Evolutionary conservation across 2,888 invertebrate species (phyloP).

Genomic region (Camponotus fellah): DNA sequence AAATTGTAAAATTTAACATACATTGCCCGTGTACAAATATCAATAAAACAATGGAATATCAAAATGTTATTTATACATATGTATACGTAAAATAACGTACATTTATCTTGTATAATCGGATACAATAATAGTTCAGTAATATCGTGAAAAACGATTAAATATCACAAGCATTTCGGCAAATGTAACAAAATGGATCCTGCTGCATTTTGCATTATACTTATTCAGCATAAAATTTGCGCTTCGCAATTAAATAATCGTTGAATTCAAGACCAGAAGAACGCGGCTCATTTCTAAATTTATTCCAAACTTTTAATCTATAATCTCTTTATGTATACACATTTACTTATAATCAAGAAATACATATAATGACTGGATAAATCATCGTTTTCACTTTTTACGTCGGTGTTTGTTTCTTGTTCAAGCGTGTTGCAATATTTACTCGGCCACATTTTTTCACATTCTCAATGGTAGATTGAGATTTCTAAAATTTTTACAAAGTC

Average conservation of each 20-base stretch:
- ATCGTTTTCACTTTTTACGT: not conserved
- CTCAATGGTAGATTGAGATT: not conserved
- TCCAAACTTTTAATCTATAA: not conserved
- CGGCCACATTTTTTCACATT: not conserved
- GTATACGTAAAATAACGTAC: not conserved
- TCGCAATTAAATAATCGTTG: conserved; percentile 14
- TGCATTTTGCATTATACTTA: conserved; percentile 8
- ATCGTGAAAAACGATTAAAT: conserved; percentile 11
- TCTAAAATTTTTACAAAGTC: too few species aligned
- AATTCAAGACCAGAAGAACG: not conserved
- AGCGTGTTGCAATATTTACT: not conserved
- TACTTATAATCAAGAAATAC: not conserved
- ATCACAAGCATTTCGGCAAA: not conserved
- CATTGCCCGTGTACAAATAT: not conserved
- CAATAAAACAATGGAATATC: conserved; percentile 21
- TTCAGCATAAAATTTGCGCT: conserved; percentile 13
- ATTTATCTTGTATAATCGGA: conserved; percentile 6
- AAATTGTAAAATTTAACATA: not conserved
- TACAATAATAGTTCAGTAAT: not conserved
- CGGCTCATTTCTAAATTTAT: conserved; percentile 7
- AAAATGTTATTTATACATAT: not conserved
- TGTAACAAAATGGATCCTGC: conserved; percentile 3
- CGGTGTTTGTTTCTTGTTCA: too few species aligned
- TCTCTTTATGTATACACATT: not conserved
- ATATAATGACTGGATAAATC: not conserved